Evolutionary conservation across 2,113 vertebrate species (phyloP), one percentile per base, ranked within the genome.

Genomic region (Myocastor coypus): DNA sequence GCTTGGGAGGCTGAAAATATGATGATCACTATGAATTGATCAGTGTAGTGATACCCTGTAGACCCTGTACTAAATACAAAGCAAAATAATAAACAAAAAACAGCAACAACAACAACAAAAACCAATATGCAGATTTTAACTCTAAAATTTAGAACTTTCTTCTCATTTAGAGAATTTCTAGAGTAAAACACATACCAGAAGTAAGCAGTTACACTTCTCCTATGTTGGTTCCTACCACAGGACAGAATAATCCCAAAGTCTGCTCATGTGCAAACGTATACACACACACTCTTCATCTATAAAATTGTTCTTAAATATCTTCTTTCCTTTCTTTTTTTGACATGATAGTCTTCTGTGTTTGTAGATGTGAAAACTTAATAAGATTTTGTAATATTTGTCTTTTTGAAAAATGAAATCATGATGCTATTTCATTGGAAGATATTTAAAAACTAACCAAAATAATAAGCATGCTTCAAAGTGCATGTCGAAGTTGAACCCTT

Each of bases 401-500:
- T 34, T 86, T 78, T 86, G 0, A 52, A 90, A 87, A 63, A 57
- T 30, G 69, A 87, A 73, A 26, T 34, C 28, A 82, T 83, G 24
- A 68, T 78, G 5, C 2, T 63, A 40, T 80, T 83, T 92, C 78
- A 78, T 69, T 93, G 77, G 22, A 46, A 89, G 24, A 14, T 16
- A 89, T 64, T 83, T 82, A 34, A 88, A 91, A 91, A 52, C 24
- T 83, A 89, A 42, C 28, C 30, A 46, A 89, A 91, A 59, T 30
- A 16, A 12, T 34, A 85, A 32, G 9, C 42, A 6, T 42, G 40
- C 12, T 37, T 86, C 50, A 89, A 95, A 96, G 50, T 89, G 71
- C 64, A 89, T 55, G 5, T 61, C 73, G 73, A 81, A 85, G 28
- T 66, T 84, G 24, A 94, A 82, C 88, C 85, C 88, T 91, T 46